phyloP scores from a whole-genome alignment of 2,888 invertebrate species.

The Rhagonycha lutea region DNA sequence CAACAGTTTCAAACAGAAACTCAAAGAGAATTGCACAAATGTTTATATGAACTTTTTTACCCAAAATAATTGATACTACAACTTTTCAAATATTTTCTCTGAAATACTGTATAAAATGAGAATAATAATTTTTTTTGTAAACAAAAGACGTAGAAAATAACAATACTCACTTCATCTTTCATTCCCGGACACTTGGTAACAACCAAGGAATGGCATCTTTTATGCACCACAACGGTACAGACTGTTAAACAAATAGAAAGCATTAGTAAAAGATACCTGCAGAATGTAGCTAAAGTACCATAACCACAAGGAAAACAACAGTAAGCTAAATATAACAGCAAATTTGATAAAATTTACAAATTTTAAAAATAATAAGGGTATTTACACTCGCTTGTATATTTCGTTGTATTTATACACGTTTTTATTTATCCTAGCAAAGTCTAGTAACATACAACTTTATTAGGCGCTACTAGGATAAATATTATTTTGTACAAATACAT shows the following conservation, averaged over 20 bases:
- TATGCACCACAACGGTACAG: slow-evolving; percentile 99
- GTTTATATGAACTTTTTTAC: too few species aligned
- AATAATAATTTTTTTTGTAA: not conserved
- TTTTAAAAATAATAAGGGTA: too few species aligned
- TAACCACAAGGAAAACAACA: not conserved
- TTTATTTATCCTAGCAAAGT: too few species aligned
- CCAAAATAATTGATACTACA: too few species aligned
- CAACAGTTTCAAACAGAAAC: too few species aligned
- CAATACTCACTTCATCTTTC: slow-evolving; percentile 76
- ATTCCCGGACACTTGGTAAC: slow-evolving; percentile 99
- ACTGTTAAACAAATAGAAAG: slow-evolving; percentile 61
- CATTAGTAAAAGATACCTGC: slow-evolving; percentile 16
- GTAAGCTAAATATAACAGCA: not conserved
- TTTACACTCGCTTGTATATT: too few species aligned
- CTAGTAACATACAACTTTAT: too few species aligned
- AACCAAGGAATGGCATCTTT: slow-evolving; percentile 94
- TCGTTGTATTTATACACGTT: too few species aligned
- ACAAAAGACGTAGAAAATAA: not conserved
- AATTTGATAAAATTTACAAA: not conserved
- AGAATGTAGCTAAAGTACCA: not conserved
- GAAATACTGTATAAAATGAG: too few species aligned
- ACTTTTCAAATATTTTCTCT: not conserved
- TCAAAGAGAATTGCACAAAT: too few species aligned
- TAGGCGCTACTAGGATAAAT: too few species aligned
- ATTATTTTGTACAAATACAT: too few species aligned